phyloP scores from a whole-genome alignment of 2,797 vertebrate species.

The Pygocentrus nattereri region DNA sequence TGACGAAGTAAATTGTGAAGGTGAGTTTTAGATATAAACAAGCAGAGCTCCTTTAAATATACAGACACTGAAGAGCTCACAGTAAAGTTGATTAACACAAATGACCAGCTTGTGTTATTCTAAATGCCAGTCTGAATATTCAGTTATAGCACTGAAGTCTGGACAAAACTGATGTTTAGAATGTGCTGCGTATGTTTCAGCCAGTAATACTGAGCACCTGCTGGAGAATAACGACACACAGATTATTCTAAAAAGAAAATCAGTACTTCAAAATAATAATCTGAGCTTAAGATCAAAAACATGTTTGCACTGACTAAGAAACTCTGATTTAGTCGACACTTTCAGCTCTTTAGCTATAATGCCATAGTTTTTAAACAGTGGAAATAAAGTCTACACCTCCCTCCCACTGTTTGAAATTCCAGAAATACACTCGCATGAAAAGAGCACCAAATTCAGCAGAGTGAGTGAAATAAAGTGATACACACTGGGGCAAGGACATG shows the following conservation, averaged over 20 bases:
- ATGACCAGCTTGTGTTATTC: conserved; percentile 17
- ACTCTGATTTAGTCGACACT: not conserved
- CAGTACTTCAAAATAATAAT: not conserved
- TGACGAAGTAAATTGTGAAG: conserved; percentile 36
- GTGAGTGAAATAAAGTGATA: not conserved
- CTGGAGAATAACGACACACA: not conserved
- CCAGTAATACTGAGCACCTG: not conserved
- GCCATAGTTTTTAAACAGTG: not conserved
- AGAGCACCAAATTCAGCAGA: not conserved
- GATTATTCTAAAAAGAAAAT: not conserved
- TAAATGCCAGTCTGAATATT: not conserved
- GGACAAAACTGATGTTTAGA: not conserved
- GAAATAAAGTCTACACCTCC: not conserved
- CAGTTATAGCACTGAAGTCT: not conserved
- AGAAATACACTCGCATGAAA: not conserved
- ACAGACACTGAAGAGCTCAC: conserved; percentile 2
- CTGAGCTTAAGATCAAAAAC: not conserved
- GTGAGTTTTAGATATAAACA: not conserved
- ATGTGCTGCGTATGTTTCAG: not conserved
- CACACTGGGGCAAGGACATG: not conserved
- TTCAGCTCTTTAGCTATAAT: not conserved
- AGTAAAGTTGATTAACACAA: conserved; percentile 21
- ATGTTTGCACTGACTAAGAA: not conserved
- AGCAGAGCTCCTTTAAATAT: not conserved
- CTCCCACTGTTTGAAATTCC: not conserved